Evolutionary conservation across 2,113 vertebrate genomes (phyloP).

Genomic region (Tragelaphus buxtoni): DNA sequence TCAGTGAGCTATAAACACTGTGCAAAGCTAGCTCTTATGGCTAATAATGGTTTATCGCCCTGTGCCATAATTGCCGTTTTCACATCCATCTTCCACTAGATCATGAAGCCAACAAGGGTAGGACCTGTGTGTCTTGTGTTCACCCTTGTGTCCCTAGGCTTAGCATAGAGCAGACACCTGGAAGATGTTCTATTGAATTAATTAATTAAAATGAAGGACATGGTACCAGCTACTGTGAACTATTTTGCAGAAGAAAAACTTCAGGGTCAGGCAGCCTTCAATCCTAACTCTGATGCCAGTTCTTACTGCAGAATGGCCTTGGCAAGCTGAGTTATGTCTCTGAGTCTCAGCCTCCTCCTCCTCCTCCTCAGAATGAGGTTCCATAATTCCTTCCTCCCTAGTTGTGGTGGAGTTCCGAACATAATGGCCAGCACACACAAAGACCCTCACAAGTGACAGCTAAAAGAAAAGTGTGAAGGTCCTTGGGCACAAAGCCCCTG

Average conservation of each 20-base stretch:
- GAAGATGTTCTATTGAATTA: neutral
- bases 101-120: neutral
- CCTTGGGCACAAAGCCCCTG: neutral
- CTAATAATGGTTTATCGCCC: neutral
- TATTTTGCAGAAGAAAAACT: neutral
- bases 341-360: neutral
- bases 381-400: neutral
- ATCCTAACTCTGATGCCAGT: neutral
- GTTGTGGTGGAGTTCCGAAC: neutral
- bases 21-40: neutral
- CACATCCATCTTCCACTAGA: neutral
- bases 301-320: neutral
- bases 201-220: neutral
- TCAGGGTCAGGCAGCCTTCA: neutral
- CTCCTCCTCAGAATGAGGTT: neutral
- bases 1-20: neutral
- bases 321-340: neutral
- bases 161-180: neutral
- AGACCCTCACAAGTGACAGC: neutral
- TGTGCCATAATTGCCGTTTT: neutral
- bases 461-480: neutral
- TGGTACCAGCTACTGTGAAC: neutral
- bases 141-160: neutral
- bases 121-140: neutral
- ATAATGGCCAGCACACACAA: fast-evolving